These are phyloP conservation scores for Clarias pachynema DNA, from an alignment of 2,797 vertebrate species.

Conservation along the genomic window DNA sequence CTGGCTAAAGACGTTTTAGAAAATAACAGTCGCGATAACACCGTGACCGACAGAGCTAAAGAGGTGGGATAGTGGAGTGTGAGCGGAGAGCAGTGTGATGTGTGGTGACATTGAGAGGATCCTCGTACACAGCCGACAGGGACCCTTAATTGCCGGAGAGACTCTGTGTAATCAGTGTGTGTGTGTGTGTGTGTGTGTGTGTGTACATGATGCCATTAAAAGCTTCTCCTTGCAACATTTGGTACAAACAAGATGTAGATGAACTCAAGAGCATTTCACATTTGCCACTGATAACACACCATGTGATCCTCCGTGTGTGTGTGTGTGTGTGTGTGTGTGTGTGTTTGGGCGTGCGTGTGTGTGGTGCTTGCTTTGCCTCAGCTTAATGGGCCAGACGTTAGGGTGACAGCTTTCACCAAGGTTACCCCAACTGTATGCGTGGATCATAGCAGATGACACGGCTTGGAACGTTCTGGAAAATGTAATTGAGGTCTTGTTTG, in stretches of 20 bases:
- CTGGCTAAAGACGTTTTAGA: background rate
- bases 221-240: slow-evolving; percentile 87
- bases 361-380: slow-evolving; percentile 6
- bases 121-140: slow-evolving; percentile 66
- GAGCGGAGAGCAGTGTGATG: slow-evolving; percentile 72
- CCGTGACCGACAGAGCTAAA: slow-evolving; percentile 50
- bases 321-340: no score
- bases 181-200: slow-evolving; percentile 73
- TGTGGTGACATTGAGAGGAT: slow-evolving; percentile 75
- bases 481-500: slow-evolving; percentile 83
- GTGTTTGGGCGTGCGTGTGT: slow-evolving; percentile 29
- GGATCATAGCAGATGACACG: slow-evolving; percentile 87
- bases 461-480: slow-evolving; percentile 89
- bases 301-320: no score
- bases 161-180: slow-evolving; percentile 72
- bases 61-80: slow-evolving; percentile 65
- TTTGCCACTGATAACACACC: no score
- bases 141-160: slow-evolving; percentile 77
- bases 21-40: background rate
- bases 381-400: slow-evolving; percentile 83
- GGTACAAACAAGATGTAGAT: slow-evolving; percentile 84
- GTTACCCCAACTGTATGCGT: slow-evolving; percentile 91
- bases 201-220: slow-evolving; percentile 86
- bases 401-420: slow-evolving; percentile 93
- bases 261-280: no score